Evolutionary conservation across 2,797 vertebrate species (phyloP), one percentile per base, ranked within the genome.

Genomic region (Chaunax sp.): DNA sequence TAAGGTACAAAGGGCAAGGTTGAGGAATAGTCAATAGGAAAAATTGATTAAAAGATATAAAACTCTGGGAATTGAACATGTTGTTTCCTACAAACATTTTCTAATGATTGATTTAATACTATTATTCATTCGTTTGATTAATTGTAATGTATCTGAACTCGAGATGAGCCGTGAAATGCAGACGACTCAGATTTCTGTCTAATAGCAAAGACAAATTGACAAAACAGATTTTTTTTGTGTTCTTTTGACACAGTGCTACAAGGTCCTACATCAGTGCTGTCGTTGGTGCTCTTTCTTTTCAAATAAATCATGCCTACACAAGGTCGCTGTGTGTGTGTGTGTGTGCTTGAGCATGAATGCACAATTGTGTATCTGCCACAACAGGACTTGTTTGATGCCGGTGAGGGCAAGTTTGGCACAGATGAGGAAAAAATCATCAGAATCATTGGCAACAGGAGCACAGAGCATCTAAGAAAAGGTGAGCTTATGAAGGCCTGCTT

Each of bases 381-480:
- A 37, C 90, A 99, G 98, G 94, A 94, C 50, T 78, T 99, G 79
- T 98, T 94, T 44, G 93, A 94, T 67, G 97, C 98, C 16, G 97
- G 97, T 20, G 95, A 96, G 55, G 92, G 94, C 44, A 98, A 96
- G 79, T 95, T 96, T 87, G 98, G 97, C 77, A 98, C 97, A 0
- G 96, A 99, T 41, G 97, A 99, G 89, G 97, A 98, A 20, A 96
- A 94, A 80, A 96, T 99, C 72, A 95, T 98, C 87, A 95, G 92
- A 52, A 96, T 99, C 76, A 84, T 99, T 64, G 97, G 97, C 63
- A 98, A 95, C 53, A 94, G 96, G 77, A 98, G 96, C 0, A 0
- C 81, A 20, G 93, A 96, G 72, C 97, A 99, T 76, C 91, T 99
- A 64, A 92, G 90, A 54, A 90, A 90, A 92, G 96, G 97, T 98